phyloP scores from a whole-genome alignment of 2,888 invertebrate genomes.

The Drosophila kuntzei region DNA sequence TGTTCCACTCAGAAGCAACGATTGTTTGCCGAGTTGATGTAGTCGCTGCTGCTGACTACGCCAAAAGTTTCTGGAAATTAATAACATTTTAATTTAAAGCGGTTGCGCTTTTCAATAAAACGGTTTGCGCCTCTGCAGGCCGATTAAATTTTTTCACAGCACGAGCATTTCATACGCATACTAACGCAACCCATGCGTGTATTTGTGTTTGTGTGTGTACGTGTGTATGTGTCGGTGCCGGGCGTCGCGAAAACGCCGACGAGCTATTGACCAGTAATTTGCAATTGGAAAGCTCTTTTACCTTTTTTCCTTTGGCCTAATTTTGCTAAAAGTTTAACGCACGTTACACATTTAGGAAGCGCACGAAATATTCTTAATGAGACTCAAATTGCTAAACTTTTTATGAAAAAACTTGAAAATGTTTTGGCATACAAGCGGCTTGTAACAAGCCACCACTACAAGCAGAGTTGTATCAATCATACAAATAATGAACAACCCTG shows the following conservation, averaged over 20 bases:
- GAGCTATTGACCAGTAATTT: constrained; percentile 45
- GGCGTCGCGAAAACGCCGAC: constrained; percentile 77
- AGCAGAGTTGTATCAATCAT: constrained; percentile 11
- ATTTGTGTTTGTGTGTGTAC: constrained; percentile 18
- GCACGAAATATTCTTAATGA: constrained; percentile 5
- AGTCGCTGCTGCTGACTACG: constrained; percentile 63
- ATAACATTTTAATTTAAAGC: constrained; percentile 67
- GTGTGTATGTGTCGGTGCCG: constrained; percentile 53
- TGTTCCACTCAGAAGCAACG: constrained; percentile 31
- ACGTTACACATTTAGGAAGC: constrained; percentile 1
- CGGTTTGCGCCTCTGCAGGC: constrained; percentile 29
- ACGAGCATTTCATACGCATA: constrained; percentile 57
- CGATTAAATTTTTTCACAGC: constrained; percentile 52
- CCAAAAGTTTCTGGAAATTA: constrained; percentile 75
- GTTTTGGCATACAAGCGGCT: too few relatives aligned
- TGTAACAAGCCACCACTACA: constrained; percentile 33
- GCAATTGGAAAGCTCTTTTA: constrained; percentile 25
- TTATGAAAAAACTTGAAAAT: constrained; percentile 44
- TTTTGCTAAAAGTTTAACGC: not conserved
- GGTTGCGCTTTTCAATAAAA: constrained; percentile 19
- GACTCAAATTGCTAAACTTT: constrained; percentile 15
- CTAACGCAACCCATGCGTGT: constrained; percentile 21
- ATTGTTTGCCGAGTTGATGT: constrained; percentile 51
- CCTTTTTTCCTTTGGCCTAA: constrained; percentile 22
- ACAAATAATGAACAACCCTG: constrained; percentile 22